Evolutionary conservation across 2,888 invertebrate genomes (phyloP).

Genomic region (Stratiomys singularior): DNA sequence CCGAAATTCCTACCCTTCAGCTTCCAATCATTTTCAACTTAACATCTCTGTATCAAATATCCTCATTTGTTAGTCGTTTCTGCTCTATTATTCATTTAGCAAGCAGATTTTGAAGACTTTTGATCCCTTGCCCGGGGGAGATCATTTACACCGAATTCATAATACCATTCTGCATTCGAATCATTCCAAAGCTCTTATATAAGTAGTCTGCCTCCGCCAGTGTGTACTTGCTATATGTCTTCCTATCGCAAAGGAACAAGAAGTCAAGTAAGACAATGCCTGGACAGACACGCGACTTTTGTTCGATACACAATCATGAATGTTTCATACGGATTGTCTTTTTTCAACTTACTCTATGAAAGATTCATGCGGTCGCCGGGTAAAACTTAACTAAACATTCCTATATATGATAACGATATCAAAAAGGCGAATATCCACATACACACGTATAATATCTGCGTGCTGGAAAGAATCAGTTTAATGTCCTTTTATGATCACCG

Average conservation of each 20-base stretch:
- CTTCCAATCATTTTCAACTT: neutral
- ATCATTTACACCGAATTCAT: conserved; percentile 14
- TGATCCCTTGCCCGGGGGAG: neutral
- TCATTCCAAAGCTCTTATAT: neutral
- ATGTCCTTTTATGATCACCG: neutral
- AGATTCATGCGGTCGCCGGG: neutral
- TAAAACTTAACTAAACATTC: no score
- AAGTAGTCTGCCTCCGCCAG: neutral
- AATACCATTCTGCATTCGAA: neutral
- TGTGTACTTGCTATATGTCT: neutral
- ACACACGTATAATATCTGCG: neutral
- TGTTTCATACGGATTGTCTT: neutral
- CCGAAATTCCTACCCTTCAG: neutral
- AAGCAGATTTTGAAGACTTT: conserved; percentile 6
- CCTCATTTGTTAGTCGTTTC: no score
- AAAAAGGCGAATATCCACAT: no score
- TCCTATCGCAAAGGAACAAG: neutral
- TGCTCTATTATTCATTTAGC: neutral
- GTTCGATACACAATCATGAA: neutral
- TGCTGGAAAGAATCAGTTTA: neutral
- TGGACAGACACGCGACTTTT: conserved; percentile 4
- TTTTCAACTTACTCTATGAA: neutral
- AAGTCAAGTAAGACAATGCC: neutral
- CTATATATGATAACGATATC: no score
- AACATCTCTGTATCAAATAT: neutral